Evolutionary conservation across 1,140 invertebrate species (phyloP), one percentile per base, ranked within the genome.

Genomic region (Dinoponera quadriceps): DNA sequence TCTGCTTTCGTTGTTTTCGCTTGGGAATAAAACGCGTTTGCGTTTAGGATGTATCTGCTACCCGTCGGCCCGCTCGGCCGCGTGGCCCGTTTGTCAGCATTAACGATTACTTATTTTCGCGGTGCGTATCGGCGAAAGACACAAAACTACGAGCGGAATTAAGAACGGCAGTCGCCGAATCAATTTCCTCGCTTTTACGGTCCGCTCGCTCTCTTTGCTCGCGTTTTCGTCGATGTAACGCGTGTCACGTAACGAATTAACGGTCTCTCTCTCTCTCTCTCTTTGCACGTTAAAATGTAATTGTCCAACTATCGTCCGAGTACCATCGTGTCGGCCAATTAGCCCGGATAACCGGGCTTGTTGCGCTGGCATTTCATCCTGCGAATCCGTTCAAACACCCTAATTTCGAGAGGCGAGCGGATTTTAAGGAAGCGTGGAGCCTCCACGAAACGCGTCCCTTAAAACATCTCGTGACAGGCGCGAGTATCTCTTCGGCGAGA

Each of bases 1-100:
- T 80, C 65, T 80, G 9, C 65, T 54, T 59, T 71, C 75, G 75
- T 80, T 80, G 51, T 80, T 80, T 80, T 48, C n/a, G 33, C 14
- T 20, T 65, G 60, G n/a, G 20, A 20, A 80, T 69, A 69, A 78
- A 69, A 80, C 33, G 59, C 27, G 59, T 51, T 75, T 65, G 33
- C 65, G 51, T 68, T 48, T 55, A 57, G 75, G 22, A 57, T 57
- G 25, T 25, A n/a, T 48, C 51, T 57, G 51, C 49, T 71, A 71
- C 27, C 44, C 33, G 63, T 9, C 20, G 25, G 3, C 18, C 33
- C 29, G 7, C 29, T 38, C 27, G 75, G 38, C 11, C 29, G 29
- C 29, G 29, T 51, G 33, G 25, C 22, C 27, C 13, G 2, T 80
- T 57, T 27, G 7, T 27, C 22, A 13, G 3, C 29, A 59, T 71